Evolutionary conservation across 2,888 invertebrate species (phyloP).

Genomic region (Trisateles emortualis): DNA sequence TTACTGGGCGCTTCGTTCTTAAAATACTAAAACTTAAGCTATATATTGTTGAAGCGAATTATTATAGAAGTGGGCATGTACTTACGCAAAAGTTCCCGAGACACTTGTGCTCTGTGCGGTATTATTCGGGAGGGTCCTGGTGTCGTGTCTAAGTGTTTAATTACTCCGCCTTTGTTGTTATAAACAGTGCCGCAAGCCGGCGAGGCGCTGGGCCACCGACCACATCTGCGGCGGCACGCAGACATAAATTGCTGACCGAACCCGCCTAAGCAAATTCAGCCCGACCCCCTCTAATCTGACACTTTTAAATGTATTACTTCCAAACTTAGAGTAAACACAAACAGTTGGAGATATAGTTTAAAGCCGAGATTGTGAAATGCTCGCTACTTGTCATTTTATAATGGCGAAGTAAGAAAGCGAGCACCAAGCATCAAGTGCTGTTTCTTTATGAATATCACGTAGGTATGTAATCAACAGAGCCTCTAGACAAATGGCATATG

Average conservation of each 20-base stretch:
- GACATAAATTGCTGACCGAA: constrained; percentile 76
- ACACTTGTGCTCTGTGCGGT: constrained; percentile 44
- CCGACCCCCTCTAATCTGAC: constrained; percentile 72
- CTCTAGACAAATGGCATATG: too few species aligned
- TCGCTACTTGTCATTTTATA: constrained; percentile 52
- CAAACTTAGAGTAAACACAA: constrained; percentile 60
- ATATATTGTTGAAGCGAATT: constrained; percentile 21
- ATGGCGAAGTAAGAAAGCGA: constrained; percentile 23
- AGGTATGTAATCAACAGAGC: constrained; percentile 39
- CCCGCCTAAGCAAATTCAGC: constrained; percentile 74
- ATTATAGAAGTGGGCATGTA: constrained; percentile 33
- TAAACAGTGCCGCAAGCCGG: constrained; percentile 70
- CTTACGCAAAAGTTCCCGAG: constrained; percentile 47
- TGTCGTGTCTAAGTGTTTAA: constrained; percentile 74
- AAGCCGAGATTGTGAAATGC: constrained; percentile 47
- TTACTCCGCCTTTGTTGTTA: constrained; percentile 78
- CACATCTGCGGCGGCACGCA: constrained; percentile 67
- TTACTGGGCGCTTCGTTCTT: constrained; percentile 18
- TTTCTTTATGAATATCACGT: constrained; percentile 44
- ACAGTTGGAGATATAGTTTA: constrained; percentile 62
- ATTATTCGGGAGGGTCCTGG: constrained; percentile 58
- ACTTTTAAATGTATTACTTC: constrained; percentile 76
- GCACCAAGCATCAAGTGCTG: constrained; percentile 34
- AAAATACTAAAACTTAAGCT: constrained; percentile 40
- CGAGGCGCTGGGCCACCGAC: constrained; percentile 54